Conservation (phyloP, 2,113 vertebrate species). For the Diadophis punctatus region DNA sequence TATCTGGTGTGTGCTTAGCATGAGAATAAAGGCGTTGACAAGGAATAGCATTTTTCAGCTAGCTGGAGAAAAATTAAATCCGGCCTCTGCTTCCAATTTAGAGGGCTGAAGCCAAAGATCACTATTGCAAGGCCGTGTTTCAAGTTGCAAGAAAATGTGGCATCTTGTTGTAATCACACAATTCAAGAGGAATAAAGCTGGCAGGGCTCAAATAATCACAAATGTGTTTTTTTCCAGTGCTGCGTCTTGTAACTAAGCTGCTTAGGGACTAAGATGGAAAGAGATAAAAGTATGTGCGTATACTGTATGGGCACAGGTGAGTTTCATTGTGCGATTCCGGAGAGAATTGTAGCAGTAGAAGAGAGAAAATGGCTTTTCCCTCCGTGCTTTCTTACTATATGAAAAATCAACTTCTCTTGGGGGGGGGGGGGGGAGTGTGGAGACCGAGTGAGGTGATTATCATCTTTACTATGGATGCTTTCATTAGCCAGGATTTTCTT, state of each 20-base stretch:
- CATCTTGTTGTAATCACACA: not conserved
- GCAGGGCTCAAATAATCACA: not conserved
- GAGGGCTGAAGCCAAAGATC: not conserved
- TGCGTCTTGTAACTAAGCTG: not conserved
- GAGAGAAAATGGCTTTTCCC: not conserved
- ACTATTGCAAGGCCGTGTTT: constrained; percentile 47
- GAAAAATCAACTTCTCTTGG: not conserved
- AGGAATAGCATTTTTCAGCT: not conserved
- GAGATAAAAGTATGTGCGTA: not conserved
- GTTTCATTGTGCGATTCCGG: not conserved
- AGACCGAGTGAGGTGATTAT: not conserved
- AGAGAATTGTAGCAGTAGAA: not conserved
- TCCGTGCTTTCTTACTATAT: not conserved
- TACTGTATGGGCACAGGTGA: not conserved
- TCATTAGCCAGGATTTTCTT: not conserved
- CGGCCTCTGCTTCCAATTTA: not conserved
- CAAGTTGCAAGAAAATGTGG: not conserved
- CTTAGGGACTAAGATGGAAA: not conserved
- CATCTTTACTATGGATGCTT: not conserved
- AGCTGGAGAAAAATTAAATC: not conserved
- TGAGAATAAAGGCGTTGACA: not conserved
- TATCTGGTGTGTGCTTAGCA: not conserved
- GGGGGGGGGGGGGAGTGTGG: not conserved
- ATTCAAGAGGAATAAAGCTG: not conserved
- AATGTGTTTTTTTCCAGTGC: not conserved